Conservation (phyloP, 2,888 invertebrate genomes). For the Galeruca laticollis region DNA sequence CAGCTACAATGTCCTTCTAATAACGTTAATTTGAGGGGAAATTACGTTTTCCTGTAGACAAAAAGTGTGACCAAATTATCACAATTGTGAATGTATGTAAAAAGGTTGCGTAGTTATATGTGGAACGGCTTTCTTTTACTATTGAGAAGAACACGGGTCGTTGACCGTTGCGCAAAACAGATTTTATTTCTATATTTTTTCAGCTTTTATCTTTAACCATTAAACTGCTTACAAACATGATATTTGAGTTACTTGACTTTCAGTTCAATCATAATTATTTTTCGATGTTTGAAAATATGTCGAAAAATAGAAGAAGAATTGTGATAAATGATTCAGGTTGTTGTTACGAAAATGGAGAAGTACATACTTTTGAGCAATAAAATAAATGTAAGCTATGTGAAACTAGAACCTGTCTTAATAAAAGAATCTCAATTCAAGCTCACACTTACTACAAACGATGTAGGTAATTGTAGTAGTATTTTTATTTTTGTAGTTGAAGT, state of each 20-base stretch:
- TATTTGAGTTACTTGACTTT: neutral
- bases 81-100: constrained; percentile 11
- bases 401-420: no score
- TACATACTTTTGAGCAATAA: no score
- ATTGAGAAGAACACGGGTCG: constrained; percentile 5
- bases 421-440: no score
- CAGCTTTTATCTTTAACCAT: neutral
- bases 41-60: constrained; percentile 46
- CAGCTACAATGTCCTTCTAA: constrained; percentile 57
- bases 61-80: constrained; percentile 39
- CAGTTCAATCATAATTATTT: neutral
- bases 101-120: constrained; percentile 11
- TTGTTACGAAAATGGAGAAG: no score
- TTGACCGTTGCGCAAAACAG: constrained; percentile 10
- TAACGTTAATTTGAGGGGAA: constrained; percentile 55
- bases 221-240: neutral
- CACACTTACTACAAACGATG: no score
- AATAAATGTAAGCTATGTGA: no score
- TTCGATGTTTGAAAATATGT: neutral
- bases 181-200: neutral
- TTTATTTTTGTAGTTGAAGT: no score
- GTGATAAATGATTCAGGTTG: no score
- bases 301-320: no score
- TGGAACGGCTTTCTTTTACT: neutral
- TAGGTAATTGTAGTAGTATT: no score